Base-by-base conservation (phyloP, 2,113 vertebrate genomes). In the Seriola aureovittata region DNA sequence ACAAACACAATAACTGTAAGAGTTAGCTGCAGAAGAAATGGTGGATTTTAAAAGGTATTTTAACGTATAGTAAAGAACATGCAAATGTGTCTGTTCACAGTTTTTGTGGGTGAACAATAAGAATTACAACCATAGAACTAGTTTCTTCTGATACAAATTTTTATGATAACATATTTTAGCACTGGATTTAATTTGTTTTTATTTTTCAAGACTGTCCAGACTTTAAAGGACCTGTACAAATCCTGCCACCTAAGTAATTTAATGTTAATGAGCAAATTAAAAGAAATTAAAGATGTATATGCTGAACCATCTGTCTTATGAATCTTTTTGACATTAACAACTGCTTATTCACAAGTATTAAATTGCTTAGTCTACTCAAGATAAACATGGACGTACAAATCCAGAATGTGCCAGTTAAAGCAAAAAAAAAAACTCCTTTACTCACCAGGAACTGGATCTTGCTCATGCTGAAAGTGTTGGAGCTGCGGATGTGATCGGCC, bases 401-500 rank as follows among this genome's bases (percentile, higher is more conserved):
- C 34, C 34, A 36, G 0, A 36, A 5, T 36, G 6, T 36, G 6
- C 34, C 10, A 16, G 25, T 8, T 16, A 32, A 14, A 69, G 44
- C 3, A 29, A 29, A 29, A 29, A 25, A 8, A 2, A n/a, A 25
- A 58, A 40, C 48, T 38, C 5, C 34, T 32, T 38, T 46, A 55
- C 94, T 94, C 62, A 98, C 98, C 95, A 99, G 84, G 79, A 99
- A 98, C 25, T 85, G 92, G 1, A 99, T 93, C 73, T 93, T 97
- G 16, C 93, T 96, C 21, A 99, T 95, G 91, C 93, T 97, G 91
- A 99, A 96, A 0, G 97, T 98, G 94, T 88, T 94, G 76, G 96
- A 97, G 77, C 98, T 99, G 60, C 96, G 95, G 59, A 99, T 96
- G 90, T 99, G 98, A 87, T 99, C 98, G 0, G 97, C 97, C 76